Conservation (phyloP, 1,140 invertebrate genomes). For the Trinorchestia longiramus region DNA sequence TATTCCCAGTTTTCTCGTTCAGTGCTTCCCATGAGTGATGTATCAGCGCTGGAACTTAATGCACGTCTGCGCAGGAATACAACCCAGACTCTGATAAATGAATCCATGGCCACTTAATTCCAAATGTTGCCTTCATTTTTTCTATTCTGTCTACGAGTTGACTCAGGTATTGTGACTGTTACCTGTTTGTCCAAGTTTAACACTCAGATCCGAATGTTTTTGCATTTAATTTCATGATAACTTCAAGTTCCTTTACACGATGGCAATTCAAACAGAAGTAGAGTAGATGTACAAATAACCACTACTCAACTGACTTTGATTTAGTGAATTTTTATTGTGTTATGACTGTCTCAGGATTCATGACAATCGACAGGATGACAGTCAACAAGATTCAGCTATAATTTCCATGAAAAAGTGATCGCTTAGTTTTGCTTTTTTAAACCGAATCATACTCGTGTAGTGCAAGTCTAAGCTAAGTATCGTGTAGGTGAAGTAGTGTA, state of each 20-base stretch:
- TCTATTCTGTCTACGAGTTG: neutral
- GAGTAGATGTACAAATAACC: no score
- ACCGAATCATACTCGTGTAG: no score
- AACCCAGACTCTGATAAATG: neutral
- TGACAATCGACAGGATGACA: no score
- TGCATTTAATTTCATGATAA: neutral
- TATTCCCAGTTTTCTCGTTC: neutral
- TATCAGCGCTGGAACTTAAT: neutral
- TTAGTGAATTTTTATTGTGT: no score
- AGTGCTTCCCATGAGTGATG: neutral
- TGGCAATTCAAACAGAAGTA: neutral
- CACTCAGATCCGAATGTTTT: neutral
- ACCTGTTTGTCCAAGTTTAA: neutral
- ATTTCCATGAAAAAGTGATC: no score
- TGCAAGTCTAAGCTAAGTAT: no score
- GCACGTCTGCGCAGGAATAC: neutral
- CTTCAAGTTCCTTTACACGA: neutral
- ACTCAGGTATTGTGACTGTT: neutral
- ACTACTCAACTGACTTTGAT: no score
- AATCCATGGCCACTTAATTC: neutral
- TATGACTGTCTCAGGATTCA: no score
- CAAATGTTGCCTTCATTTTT: no score
- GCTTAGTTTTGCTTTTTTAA: no score
- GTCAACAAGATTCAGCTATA: no score
- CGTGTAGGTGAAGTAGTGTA: no score